A percentile compares a stretch with the other conserved stretches of the same genome.
phyloP scores from a whole-genome alignment of 1,140 invertebrate genomes.

The Drosophila varians region DNA sequence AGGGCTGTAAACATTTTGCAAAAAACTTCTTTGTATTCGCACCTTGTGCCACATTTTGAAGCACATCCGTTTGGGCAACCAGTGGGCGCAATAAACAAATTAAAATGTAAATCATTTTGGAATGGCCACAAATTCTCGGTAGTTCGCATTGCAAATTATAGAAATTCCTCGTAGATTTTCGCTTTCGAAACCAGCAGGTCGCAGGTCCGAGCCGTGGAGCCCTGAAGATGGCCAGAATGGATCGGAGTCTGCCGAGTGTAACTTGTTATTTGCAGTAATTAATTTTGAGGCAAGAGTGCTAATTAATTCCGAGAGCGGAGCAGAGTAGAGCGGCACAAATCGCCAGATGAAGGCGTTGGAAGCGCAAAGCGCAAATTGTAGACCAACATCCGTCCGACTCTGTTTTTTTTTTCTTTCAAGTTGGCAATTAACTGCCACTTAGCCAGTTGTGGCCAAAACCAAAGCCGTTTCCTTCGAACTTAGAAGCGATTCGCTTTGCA shows the following conservation, averaged over 20 bases:
- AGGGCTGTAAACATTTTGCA: not conserved
- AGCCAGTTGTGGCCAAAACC: constrained; percentile 21
- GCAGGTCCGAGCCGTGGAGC: not conserved
- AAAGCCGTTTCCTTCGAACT: constrained; percentile 40
- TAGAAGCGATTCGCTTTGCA: constrained; percentile 12
- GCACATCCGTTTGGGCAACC: constrained; percentile 28
- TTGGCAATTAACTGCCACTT: constrained; percentile 33
- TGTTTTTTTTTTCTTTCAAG: constrained; percentile 6
- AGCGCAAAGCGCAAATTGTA: constrained; percentile 45
- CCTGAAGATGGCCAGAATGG: constrained; percentile 19
- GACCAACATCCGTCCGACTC: constrained; percentile 36
- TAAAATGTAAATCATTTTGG: constrained; percentile 66
- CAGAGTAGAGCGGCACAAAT: constrained; percentile 13
- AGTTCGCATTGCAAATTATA: constrained; percentile 31
- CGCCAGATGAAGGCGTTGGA: constrained; percentile 38
- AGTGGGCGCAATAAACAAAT: constrained; percentile 42
- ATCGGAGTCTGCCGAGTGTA: constrained; percentile 58
- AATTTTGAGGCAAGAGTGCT: constrained; percentile 74
- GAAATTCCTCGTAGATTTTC: constrained; percentile 61
- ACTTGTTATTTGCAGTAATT: constrained; percentile 79
- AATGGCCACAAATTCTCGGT: constrained; percentile 17
- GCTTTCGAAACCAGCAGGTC: constrained; percentile 55
- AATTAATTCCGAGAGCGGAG: constrained; percentile 65
- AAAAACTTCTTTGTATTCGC: constrained; percentile 1
- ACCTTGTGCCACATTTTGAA: constrained; percentile 47